Evolutionary conservation across 2,888 invertebrate species (phyloP), one percentile per base, ranked within the genome.

Genomic region (Andrena bucephala): DNA sequence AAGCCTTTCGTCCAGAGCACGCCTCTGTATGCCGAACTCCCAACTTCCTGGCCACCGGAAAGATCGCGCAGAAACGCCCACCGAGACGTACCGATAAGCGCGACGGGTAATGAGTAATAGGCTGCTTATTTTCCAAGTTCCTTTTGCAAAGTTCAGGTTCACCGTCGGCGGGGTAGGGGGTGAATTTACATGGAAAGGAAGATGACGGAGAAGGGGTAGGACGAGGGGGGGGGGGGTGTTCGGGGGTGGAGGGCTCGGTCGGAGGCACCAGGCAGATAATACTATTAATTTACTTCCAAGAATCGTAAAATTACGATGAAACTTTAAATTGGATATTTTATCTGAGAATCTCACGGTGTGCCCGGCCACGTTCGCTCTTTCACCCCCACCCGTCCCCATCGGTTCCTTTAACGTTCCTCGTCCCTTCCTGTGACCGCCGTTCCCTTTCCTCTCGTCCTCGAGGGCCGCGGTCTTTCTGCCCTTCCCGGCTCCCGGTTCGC

Each of bases 221-320:
- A 10, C 2, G 1, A 27, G 60, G 29, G 48, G 29, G 20, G 57
- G 1, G 29, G 60, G 29, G 48, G 29, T 27, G 57, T 52, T 59
- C 48, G 74, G 54, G 67, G 66, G 75, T 52, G 33, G 42, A 42
- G 52, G 52, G 20, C 2, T 52, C 2, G 27, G 78, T 80, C 76
- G 74, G 83, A 31, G 66, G 72, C 65, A 65, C 73, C 81, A 62
- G 83, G 85, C 86, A 92, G 92, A 93, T 93, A 93, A 92, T 93
- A 90, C 92, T 92, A 92, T 92, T 93, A 93, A 93, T 93, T 93
- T 92, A 92, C 92, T 92, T 92, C 86, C 90, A 92, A 90, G 92
- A 93, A 93, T 92, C 92, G 92, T 92, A 92, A 93, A 93, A 93
- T 93, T 92, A 92, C 92, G 92, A 92, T 92, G 91, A 92, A 92